These are phyloP conservation scores for Falco peregrinus DNA, from an alignment of 2,797 vertebrate species.

Conservation along the genomic window DNA sequence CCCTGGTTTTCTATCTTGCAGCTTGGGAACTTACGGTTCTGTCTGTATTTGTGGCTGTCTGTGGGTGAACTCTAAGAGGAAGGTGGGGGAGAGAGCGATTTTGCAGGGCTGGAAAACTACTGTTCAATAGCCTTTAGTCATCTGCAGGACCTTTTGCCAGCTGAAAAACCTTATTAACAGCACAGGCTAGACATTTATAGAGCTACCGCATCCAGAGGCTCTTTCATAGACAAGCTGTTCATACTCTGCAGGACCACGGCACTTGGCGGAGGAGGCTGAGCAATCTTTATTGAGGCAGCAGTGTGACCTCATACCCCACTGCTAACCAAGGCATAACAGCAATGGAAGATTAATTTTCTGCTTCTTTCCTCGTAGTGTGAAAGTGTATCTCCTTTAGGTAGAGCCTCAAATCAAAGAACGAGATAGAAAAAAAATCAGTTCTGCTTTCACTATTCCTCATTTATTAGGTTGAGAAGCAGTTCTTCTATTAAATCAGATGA, in stretches of 20 bases:
- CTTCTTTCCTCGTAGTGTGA: conserved; percentile 18
- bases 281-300: conserved; percentile 29
- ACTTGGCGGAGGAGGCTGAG: background rate
- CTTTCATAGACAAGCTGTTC: conserved; percentile 42
- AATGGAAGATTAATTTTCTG: conserved; percentile 45
- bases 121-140: conserved; percentile 21
- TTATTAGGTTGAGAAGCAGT: background rate
- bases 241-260: conserved; percentile 29
- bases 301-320: background rate
- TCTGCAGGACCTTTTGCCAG: background rate
- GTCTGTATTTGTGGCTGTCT: background rate
- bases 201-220: background rate
- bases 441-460: background rate
- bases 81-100: background rate
- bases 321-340: conserved; percentile 27
- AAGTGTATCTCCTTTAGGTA: background rate
- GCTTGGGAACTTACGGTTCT: background rate
- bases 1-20: background rate
- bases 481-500: background rate
- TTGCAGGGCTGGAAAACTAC: background rate
- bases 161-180: conserved; percentile 3
- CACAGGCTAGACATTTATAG: conserved; percentile 12
- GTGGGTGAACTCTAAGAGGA: background rate
- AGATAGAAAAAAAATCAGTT: background rate
- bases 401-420: background rate